Conservation (phyloP, 2,113 vertebrate species). For the Orthonyx spaldingii region DNA sequence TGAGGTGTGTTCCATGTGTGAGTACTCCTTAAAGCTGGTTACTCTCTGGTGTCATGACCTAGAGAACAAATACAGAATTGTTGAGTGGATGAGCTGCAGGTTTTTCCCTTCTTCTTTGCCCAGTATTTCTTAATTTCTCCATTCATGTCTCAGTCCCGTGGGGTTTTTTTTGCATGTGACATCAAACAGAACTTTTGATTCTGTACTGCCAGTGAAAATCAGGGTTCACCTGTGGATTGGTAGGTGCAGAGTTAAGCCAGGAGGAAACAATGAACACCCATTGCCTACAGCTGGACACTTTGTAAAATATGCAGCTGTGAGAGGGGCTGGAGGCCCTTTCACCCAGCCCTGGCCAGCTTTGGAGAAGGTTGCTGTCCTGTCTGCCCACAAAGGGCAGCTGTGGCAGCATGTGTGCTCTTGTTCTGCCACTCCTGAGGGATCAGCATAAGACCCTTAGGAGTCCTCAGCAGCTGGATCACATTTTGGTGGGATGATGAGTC, state of each 20-base stretch:
- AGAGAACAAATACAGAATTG: neutral
- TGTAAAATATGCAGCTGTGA: neutral
- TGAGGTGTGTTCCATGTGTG: neutral
- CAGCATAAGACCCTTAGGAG: neutral
- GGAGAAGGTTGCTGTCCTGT: neutral
- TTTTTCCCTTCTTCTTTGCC: neutral
- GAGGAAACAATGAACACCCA: neutral
- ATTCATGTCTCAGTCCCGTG: neutral
- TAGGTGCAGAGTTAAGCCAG: neutral
- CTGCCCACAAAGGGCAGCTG: neutral
- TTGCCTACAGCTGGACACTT: neutral
- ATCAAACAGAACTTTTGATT: neutral
- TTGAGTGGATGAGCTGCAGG: neutral
- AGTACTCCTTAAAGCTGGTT: neutral
- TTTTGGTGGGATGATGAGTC: neutral
- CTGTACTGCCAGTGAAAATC: neutral
- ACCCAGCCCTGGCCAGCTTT: neutral
- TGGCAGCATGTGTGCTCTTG: neutral
- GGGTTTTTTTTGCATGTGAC: neutral
- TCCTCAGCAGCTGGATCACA: neutral
- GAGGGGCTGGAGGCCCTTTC: neutral
- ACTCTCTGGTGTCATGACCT: neutral
- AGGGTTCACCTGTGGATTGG: neutral
- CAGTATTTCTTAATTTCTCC: neutral
- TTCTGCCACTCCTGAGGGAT: neutral